These are phyloP conservation scores for Petrolisthes manimaculis DNA, from an alignment of 2,888 invertebrate genomes.

Conservation along the genomic window DNA sequence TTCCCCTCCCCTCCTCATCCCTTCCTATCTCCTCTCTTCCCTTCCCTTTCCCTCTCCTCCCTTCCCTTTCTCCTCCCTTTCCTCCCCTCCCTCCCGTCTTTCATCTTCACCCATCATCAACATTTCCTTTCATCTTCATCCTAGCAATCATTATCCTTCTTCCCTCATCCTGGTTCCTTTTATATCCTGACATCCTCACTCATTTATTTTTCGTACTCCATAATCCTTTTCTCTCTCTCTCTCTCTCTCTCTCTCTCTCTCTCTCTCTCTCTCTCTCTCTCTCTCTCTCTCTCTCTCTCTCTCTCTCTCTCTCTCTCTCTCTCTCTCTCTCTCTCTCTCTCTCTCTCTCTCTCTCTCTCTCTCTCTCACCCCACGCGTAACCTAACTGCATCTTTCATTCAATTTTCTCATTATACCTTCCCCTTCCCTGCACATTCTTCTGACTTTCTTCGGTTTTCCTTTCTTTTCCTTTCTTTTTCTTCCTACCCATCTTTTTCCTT, in stretches of 20 bases:
- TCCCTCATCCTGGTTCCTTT: no score
- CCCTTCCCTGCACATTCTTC: not conserved
- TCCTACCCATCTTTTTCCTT: not conserved
- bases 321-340: no score
- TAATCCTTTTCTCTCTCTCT: not conserved
- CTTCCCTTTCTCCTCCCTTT: no score
- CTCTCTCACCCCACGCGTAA: no score
- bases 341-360: no score
- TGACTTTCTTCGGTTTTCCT: not conserved
- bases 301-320: no score
- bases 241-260: not conserved
- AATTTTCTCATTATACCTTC: not conserved
- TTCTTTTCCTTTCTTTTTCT: not conserved
- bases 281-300: no score
- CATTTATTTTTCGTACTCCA: not conserved
- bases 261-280: not conserved
- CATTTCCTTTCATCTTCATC: no score
- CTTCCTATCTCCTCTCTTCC: not conserved
- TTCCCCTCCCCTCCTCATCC: not conserved
- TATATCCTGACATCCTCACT: no score
- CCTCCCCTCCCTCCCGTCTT: no score
- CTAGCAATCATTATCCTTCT: no score
- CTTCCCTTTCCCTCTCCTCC: not conserved
- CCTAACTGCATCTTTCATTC: not conserved
- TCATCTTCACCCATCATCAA: no score